Evolutionary conservation across 2,113 vertebrate species (phyloP).

Genomic region (Zootoca vivipara): DNA sequence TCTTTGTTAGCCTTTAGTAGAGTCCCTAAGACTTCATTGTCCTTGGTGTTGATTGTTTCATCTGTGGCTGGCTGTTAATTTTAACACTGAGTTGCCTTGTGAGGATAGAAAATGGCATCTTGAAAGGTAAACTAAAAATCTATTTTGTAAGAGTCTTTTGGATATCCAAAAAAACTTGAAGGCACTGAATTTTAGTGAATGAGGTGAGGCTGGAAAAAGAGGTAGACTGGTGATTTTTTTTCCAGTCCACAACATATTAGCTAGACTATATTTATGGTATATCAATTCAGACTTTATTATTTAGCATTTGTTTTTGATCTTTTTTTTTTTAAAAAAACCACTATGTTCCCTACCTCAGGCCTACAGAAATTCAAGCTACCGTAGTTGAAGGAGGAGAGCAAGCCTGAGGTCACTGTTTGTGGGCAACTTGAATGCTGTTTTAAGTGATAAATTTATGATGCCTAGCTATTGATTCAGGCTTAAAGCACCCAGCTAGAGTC

Average conservation of each 20-base stretch:
- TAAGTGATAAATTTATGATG: not conserved
- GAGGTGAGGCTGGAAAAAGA: not conserved
- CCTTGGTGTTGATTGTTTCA: too few relatives aligned
- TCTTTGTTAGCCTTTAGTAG: not conserved
- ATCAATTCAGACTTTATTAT: not conserved
- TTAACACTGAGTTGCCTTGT: not conserved
- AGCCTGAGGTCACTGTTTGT: not conserved
- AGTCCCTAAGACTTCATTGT: not conserved
- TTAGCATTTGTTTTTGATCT: not conserved
- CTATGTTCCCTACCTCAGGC: not conserved
- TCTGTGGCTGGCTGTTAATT: too few relatives aligned
- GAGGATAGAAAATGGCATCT: not conserved
- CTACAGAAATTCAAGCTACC: not conserved
- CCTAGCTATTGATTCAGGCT: not conserved
- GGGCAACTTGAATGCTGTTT: not conserved
- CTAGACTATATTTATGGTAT: not conserved
- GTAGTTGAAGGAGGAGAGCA: constrained; percentile 9
- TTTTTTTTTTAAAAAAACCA: too few relatives aligned
- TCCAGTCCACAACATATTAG: not conserved
- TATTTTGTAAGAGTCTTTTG: not conserved
- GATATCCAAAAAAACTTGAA: not conserved
- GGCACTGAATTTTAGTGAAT: too few relatives aligned
- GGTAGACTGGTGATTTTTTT: not conserved
- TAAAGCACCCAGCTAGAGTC: not conserved
- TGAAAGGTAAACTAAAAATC: not conserved